A percentile compares a stretch with the other conserved stretches of the same genome.
These are phyloP conservation scores for Watsonalla cultraria DNA, from an alignment of 2,888 invertebrate species.

Conservation along the genomic window DNA sequence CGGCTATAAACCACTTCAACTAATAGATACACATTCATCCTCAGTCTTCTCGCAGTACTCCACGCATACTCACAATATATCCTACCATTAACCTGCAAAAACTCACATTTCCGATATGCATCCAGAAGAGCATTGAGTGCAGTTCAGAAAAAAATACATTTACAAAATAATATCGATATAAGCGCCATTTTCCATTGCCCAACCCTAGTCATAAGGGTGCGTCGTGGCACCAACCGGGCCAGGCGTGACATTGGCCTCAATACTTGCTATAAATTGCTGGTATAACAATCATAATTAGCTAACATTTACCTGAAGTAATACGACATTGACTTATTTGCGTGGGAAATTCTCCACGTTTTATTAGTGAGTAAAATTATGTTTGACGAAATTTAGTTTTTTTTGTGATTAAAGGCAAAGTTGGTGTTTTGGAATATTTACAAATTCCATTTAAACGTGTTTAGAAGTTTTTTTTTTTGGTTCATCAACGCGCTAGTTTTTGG, in stretches of 20 bases:
- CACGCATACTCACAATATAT: no score
- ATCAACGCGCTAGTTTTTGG: no score
- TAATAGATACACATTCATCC: no score
- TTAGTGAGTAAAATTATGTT: background rate
- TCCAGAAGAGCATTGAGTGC: no score
- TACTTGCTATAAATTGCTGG: slow-evolving; percentile 6
- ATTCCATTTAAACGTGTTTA: no score
- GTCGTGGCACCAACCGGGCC: slow-evolving; percentile 1
- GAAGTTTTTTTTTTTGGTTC: no score
- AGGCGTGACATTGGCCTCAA: slow-evolving; percentile 28
- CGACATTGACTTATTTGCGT: slow-evolving; percentile 29
- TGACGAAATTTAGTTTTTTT: background rate
- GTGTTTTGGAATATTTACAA: background rate
- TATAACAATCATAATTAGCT: slow-evolving; percentile 2
- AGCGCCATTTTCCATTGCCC: slow-evolving; percentile 5
- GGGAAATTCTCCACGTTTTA: slow-evolving; percentile 15
- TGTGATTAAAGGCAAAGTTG: background rate
- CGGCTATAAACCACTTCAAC: no score
- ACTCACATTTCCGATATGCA: no score
- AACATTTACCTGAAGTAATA: slow-evolving; percentile 14
- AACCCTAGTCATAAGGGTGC: slow-evolving; percentile 5
- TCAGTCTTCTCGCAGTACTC: no score
- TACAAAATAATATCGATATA: no score
- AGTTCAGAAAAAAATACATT: no score
- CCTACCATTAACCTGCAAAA: no score